These are phyloP conservation scores for Tiaroga cobitis DNA, from an alignment of 2,797 vertebrate genomes.

Conservation along the genomic window DNA sequence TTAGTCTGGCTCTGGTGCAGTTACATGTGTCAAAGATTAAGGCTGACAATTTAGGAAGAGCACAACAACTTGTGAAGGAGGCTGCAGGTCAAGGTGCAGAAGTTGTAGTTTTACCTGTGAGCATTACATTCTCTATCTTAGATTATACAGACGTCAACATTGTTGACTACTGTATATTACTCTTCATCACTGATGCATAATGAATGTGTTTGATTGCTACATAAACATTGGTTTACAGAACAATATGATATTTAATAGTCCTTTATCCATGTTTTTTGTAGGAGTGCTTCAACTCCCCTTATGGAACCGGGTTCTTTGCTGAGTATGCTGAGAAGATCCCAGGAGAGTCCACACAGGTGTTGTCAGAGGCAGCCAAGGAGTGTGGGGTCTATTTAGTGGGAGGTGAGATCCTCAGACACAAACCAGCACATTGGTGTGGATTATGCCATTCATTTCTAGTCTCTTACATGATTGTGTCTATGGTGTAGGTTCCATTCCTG, in stretches of 20 bases:
- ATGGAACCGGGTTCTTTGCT: slow-evolving; percentile 89
- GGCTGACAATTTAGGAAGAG: slow-evolving; percentile 86
- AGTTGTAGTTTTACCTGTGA: slow-evolving; percentile 92
- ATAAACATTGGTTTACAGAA: not conserved
- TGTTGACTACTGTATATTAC: too few relatives aligned
- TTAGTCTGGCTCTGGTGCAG: slow-evolving; percentile 91
- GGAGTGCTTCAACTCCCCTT: slow-evolving; percentile 98
- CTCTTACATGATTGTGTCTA: not conserved
- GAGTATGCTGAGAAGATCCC: slow-evolving; percentile 93
- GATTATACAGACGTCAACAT: not conserved
- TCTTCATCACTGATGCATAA: not conserved
- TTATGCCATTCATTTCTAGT: not conserved
- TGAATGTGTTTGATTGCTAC: not conserved
- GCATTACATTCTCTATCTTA: slow-evolving; percentile 63
- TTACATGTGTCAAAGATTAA: slow-evolving; percentile 86
- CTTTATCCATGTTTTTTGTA: slow-evolving; percentile 59
- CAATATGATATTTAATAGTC: not conserved
- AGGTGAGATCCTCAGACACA: slow-evolving; percentile 75
- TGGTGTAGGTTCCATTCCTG: slow-evolving; percentile 91
- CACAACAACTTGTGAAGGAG: slow-evolving; percentile 83
- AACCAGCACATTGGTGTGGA: not conserved
- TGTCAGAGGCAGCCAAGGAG: slow-evolving; percentile 90
- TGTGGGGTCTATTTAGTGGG: slow-evolving; percentile 89
- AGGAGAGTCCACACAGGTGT: slow-evolving; percentile 86
- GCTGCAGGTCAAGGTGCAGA: slow-evolving; percentile 86